Evolutionary conservation across 2,113 vertebrate genomes (phyloP), one percentile per base, ranked within the genome.

Genomic region (Tachysurus fulvidraco): DNA sequence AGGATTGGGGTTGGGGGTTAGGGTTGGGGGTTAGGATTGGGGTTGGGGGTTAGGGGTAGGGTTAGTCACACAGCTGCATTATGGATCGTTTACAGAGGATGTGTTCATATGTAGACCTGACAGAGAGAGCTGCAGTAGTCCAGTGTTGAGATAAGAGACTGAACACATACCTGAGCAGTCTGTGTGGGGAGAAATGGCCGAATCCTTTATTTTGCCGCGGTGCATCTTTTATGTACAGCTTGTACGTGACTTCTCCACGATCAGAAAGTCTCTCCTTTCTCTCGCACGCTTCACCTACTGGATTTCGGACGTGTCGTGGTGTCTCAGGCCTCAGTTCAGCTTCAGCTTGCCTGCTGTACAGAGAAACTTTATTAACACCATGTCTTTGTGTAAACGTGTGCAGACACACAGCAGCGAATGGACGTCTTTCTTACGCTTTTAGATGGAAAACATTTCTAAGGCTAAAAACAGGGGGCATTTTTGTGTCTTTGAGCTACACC

Each of bases 291-390:
- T 79, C 85, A 88, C 91, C 91, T 83, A 87, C 87, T 89, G 91
- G 90, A 91, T 89, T 92, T 90, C 92, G 93, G 92, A 93, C 89
- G 85, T 92, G 86, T 85, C 87, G 50, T 87, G 62, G 74, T 87
- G 76, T 91, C 90, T 82, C 88, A 93, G 91, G 92, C 92, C 92
- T 93, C 83, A 87, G 91, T 94, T 92, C 88, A 87, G 91, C 92
- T 90, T 7, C 41, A 90, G 67, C 80, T 60, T 21, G 88, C 88
- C 90, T 93, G 90, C 91, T 90, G 92, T 92, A 89, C 90, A 88
- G 54, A 52, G 46, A 23, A 19, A 16, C 36, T 88, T 91, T 90
- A 59, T 60, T 41, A 59, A 60, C 30, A 52, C 50, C 46, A 77
- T 41, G 78, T 80, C 88, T 25, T 60, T 83, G 74, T 77, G 25